A percentile compares a stretch with the other conserved stretches of the same genome.
phyloP scores from a whole-genome alignment of 2,113 vertebrate genomes.

The Podilymbus podiceps region DNA sequence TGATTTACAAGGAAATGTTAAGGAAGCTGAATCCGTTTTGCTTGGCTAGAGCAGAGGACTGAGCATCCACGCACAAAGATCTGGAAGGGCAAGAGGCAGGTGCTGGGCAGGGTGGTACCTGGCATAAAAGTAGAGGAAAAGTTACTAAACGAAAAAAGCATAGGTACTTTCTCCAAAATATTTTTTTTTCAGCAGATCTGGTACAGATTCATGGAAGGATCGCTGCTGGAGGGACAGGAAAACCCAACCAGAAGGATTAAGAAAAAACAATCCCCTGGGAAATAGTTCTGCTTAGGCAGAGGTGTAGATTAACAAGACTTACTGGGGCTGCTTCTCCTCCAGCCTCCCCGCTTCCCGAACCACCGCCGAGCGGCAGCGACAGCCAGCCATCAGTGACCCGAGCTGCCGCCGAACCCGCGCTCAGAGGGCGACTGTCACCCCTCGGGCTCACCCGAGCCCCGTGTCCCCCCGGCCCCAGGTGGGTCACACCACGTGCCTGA shows the following conservation, averaged over 20 bases:
- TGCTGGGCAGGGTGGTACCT: not conserved
- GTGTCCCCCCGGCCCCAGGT: not conserved
- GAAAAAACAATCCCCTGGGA: not conserved
- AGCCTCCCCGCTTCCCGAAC: not conserved
- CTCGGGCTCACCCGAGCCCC: not conserved
- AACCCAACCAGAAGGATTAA: not conserved
- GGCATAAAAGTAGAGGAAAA: not conserved
- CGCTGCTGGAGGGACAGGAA: not conserved
- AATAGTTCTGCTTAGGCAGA: not conserved
- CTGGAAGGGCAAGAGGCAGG: not conserved
- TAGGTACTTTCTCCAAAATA: not conserved
- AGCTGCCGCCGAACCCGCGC: not conserved
- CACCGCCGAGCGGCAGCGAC: not conserved
- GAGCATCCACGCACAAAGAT: not conserved
- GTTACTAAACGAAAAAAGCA: not conserved
- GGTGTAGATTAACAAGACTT: not conserved
- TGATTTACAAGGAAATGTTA: constrained; percentile 49
- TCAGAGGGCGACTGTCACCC: not conserved
- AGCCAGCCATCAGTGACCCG: not conserved
- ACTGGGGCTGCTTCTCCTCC: not conserved
- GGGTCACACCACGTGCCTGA: constrained; percentile 21
- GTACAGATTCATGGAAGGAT: not conserved
- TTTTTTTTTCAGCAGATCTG: not conserved
- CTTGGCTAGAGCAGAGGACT: not conserved
- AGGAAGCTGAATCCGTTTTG: constrained; percentile 18